Evolutionary conservation across 2,888 invertebrate species (phyloP).

Genomic region (Anoncus sp.): DNA sequence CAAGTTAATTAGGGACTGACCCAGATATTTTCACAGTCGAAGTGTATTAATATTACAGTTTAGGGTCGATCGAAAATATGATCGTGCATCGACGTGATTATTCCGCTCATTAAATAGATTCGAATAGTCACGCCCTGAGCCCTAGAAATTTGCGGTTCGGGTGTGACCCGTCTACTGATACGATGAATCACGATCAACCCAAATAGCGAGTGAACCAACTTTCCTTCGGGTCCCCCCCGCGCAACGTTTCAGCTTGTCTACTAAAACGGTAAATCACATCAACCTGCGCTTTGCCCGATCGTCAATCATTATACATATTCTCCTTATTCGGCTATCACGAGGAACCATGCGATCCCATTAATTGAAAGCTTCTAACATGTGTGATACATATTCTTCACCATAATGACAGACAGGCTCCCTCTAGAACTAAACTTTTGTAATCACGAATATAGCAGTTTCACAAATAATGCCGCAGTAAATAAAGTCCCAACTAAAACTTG

Average conservation of each 20-base stretch:
- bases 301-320: conserved; percentile 36
- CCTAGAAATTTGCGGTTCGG: conserved; percentile 64
- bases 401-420: neutral
- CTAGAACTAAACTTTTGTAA: neutral
- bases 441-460: too few relatives aligned
- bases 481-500: too few relatives aligned
- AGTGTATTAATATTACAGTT: conserved; percentile 17
- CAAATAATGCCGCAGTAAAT: too few relatives aligned
- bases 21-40: conserved; percentile 33
- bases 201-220: conserved; percentile 46
- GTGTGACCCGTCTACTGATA: conserved; percentile 55
- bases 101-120: conserved; percentile 50
- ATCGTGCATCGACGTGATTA: conserved; percentile 61
- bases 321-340: conserved; percentile 13
- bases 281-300: conserved; percentile 19
- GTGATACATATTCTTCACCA: neutral
- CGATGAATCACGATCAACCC: conserved; percentile 66
- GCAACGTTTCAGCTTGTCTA: conserved; percentile 18
- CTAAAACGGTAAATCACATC: conserved; percentile 51
- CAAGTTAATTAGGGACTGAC: conserved; percentile 69
- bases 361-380: neutral
- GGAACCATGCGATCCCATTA: neutral
- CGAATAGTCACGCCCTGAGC: conserved; percentile 59
- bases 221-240: neutral
- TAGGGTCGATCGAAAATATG: conserved; percentile 67